Evolutionary conservation across 2,888 invertebrate genomes (phyloP), one percentile per base, ranked within the genome.

Genomic region (Microctonus aethiopoides): DNA sequence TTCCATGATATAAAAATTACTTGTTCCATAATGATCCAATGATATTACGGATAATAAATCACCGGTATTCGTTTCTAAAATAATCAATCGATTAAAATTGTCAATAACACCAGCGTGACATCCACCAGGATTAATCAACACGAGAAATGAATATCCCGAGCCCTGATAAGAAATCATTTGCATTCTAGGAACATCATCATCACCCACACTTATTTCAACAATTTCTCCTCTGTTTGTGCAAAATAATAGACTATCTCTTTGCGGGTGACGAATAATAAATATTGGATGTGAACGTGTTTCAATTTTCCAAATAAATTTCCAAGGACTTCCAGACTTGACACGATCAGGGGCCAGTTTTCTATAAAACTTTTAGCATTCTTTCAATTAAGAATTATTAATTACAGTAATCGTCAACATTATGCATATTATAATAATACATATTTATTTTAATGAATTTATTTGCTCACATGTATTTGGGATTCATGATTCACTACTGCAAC

Each of bases 231-330:
- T 67, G 26, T 73, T 68, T 0, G 73, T 75, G 26, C 74, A 75
- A 13, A 81, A 46, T 10, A 84, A 32, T 51, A 81, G 70, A n/a
- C 73, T 74, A 29, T 82, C 80, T 66, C 76, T 73, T 1, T 75
- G 72, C 1, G 65, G 73, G 11, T 77, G 76, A 10, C 72, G 70
- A 0, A 57, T 59, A 3, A 78, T 66, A 57, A 74, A 70, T 0
- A 73, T 10, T 2, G 81, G 77, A 57, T 75, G 77, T 1, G 77
- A 78, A 24, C 62, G 22, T 41, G 76, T 71, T 16, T 74, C 65
- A 11, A 78, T 70, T 5, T 75, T 73, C 84, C 84, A 84, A 3
- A 71, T 34, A 0, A 60, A 2, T 22, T 67, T 74, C 81, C 83
- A 82, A 2, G 46, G 59, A n/a, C 66, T 68, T 29, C 39, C 71